Conservation (phyloP, 2,888 invertebrate genomes). For the Pegoplata infirma region DNA sequence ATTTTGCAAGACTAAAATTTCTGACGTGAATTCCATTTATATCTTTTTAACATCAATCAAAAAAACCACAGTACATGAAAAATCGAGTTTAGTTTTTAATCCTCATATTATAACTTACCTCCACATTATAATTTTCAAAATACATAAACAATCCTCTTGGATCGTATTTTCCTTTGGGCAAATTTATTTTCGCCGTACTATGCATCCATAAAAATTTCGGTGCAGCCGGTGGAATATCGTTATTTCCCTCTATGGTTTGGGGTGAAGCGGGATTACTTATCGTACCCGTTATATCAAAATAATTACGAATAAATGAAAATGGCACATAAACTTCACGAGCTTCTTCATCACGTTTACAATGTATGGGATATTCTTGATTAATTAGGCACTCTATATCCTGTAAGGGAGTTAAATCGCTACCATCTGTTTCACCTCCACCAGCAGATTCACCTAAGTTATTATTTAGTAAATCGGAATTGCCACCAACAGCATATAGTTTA, state of each 20-base stretch:
- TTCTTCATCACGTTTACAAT: slow-evolving; percentile 88
- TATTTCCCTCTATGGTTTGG: slow-evolving; percentile 53
- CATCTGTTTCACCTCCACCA: slow-evolving; percentile 9
- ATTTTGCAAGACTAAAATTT: too few species aligned
- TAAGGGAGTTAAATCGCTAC: slow-evolving; percentile 53
- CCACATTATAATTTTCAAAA: slow-evolving; percentile 98
- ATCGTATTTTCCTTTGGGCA: slow-evolving; percentile 92
- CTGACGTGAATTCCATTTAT: too few species aligned
- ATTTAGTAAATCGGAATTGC: slow-evolving; percentile 55
- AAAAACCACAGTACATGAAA: too few species aligned
- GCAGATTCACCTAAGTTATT: slow-evolving; percentile 49
- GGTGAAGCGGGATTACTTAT: slow-evolving; percentile 75
- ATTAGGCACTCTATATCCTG: slow-evolving; percentile 91
- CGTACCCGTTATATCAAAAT: slow-evolving; percentile 96
- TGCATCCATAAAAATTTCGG: slow-evolving; percentile 96
- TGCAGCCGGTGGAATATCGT: slow-evolving; percentile 69
- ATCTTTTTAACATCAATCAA: too few species aligned
- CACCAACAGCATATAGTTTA: slow-evolving; percentile 64
- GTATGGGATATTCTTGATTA: slow-evolving; percentile 90
- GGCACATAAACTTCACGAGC: slow-evolving; percentile 90
- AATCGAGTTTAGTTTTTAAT: too few species aligned
- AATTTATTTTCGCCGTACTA: slow-evolving; percentile 93
- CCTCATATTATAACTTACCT: too few species aligned
- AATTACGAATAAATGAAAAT: slow-evolving; percentile 94
- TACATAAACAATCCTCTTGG: slow-evolving; percentile 95